A percentile compares a stretch with the other conserved stretches of the same genome.
Conservation (phyloP, 1,140 invertebrate species). For the Acromyrmex heyeri region DNA sequence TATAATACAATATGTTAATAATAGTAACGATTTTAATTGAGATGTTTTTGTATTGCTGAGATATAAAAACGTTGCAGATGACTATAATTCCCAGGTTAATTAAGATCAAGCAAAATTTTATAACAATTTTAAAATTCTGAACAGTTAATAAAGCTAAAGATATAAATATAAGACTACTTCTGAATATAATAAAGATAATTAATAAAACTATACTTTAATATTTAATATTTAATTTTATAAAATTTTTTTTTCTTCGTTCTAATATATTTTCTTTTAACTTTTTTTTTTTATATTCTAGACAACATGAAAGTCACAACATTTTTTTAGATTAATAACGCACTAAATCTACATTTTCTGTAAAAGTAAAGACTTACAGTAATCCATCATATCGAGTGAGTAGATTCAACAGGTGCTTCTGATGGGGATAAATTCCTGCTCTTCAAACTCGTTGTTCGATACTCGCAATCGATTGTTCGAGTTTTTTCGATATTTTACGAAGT, state of each 20-base stretch:
- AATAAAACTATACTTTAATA: neutral
- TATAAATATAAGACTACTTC: no score
- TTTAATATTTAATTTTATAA: neutral
- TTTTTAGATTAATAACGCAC: constrained; percentile 2
- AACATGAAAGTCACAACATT: neutral
- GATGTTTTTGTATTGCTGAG: no score
- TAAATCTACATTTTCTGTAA: neutral
- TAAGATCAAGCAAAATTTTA: neutral
- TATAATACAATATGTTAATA: no score
- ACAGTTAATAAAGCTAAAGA: neutral
- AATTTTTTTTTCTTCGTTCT: neutral
- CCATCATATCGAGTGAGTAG: constrained; percentile 1
- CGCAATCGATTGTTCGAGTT: neutral
- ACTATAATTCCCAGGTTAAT: no score
- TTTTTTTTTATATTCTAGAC: neutral
- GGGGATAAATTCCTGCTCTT: neutral
- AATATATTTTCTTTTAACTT: neutral
- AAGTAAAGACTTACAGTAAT: neutral
- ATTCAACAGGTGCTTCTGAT: constrained; percentile 47
- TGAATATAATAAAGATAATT: no score
- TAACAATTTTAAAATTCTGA: neutral
- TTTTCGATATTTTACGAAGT: neutral
- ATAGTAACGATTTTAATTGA: no score
- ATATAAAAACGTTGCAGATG: no score
- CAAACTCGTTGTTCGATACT: constrained; percentile 5